Conservation (phyloP, 2,113 vertebrate species). For the Callospermophilus lateralis region DNA sequence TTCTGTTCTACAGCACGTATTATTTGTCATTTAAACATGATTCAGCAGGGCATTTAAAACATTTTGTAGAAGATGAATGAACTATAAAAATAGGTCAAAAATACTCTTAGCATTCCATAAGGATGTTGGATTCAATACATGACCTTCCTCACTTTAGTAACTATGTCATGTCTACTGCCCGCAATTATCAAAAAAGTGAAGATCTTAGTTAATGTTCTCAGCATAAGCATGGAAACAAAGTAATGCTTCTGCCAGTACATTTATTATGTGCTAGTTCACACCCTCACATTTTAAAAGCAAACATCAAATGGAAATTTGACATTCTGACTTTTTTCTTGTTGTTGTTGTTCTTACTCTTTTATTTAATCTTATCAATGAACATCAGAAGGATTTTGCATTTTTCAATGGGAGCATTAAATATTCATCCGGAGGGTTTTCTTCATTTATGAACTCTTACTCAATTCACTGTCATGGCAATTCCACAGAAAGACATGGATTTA, state of each 20-base stretch:
- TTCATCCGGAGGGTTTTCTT: conserved; percentile 27
- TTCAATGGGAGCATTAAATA: conserved; percentile 48
- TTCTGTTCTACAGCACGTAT: not conserved
- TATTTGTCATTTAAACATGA: conserved; percentile 16
- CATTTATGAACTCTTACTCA: conserved; percentile 4
- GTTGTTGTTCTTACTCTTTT: not conserved
- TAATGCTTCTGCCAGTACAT: not conserved
- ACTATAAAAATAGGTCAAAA: not conserved
- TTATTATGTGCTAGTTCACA: not conserved
- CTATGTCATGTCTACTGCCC: not conserved
- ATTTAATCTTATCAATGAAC: conserved; percentile 37
- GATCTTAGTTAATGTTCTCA: conserved; percentile 4
- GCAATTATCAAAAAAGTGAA: conserved; percentile 14
- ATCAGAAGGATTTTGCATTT: not conserved
- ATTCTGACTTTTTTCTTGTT: not conserved
- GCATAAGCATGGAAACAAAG: not conserved
- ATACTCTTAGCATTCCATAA: not conserved
- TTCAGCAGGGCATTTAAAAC: not conserved
- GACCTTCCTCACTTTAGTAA: conserved; percentile 45
- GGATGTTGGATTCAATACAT: not conserved
- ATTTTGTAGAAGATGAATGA: not conserved
- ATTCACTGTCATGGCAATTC: not conserved
- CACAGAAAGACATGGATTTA: not conserved
- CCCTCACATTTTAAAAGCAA: not conserved
- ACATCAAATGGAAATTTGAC: not conserved